These are phyloP conservation scores for Astropecten irregularis DNA, from an alignment of 53 echinoderm and acorn worm genomes.

Conservation along the genomic window DNA sequence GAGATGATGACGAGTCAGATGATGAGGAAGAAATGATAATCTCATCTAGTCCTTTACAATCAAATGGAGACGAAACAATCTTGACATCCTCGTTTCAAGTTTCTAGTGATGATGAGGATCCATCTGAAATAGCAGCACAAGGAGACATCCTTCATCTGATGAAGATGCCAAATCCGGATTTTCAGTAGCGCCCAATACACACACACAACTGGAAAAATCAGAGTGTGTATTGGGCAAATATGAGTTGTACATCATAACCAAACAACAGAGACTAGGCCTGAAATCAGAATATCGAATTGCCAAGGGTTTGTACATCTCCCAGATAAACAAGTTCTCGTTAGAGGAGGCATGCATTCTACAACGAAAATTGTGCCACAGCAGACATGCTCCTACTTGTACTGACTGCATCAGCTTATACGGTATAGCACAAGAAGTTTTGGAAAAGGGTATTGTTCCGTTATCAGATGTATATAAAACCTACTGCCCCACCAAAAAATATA, in stretches of 20 bases:
- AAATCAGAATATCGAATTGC: not conserved
- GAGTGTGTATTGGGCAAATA: not conserved
- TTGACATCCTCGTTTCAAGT: not conserved
- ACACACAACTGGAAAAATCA: not conserved
- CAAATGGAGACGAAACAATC: not conserved
- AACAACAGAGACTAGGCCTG: not conserved
- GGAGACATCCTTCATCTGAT: not conserved
- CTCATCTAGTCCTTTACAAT: not conserved
- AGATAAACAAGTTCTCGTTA: not conserved
- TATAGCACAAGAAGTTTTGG: not conserved
- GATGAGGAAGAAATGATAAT: not conserved
- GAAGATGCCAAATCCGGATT: not conserved
- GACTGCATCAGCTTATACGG: not conserved
- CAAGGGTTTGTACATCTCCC: not conserved
- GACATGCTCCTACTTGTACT: conserved; percentile 1
- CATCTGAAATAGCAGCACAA: not conserved
- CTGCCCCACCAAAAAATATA: not conserved
- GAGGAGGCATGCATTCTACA: conserved; percentile 9
- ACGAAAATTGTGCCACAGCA: not conserved
- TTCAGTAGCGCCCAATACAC: not conserved
- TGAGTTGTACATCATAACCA: not conserved
- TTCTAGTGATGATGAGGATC: not conserved
- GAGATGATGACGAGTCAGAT: not conserved
- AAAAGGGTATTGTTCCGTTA: not conserved
- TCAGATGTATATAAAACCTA: not conserved